Base-by-base conservation (phyloP, 2,888 invertebrate species). In the Cheilosia impressa region DNA sequence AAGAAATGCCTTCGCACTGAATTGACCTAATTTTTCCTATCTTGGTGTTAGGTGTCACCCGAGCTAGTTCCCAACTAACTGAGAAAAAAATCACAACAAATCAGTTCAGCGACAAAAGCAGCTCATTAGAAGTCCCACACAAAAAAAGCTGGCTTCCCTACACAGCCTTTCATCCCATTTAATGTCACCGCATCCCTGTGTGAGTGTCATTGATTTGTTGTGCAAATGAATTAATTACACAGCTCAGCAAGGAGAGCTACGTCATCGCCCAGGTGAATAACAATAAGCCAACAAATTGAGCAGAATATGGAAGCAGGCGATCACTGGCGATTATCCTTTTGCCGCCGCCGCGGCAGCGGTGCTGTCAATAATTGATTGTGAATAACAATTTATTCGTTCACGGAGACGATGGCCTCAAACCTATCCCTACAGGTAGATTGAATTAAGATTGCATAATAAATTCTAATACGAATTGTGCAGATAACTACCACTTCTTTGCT, bases 371-470 rank as follows among this genome's bases (percentile, higher is more conserved):
- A 57, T 13, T 19, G 19, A 50, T 41, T 68, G 55, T 68, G 68
- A 47, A 75, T 57, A 65, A 43, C 45, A 65, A 63, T 65, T 65
- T 65, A 75, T 63, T 50, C 57, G 27, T 53, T 60, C 65, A 27
- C 38, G 7, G 52, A 19, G 27, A 53, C 22, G 27, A 27, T 4
- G 17, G 17, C 9, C 45, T 45, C 19, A 5, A 2, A 17, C 31
- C 2, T 31, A 4, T 45, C 45, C 17, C 52, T 76, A 58, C 63
- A 75, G 75, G 43, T 55, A 43, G 69, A 69, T 77, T 66, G 77
- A 77, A 77, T 76, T 71, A 65, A 62, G 71, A 41, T 45, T 60
- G 77, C 47, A 82, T 82, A 77, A 66, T 77, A 82, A 72, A 82
- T 72, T 72, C 47, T 41, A 50, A 76, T 63, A 66, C 60, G 27